phyloP scores from a whole-genome alignment of 2,797 vertebrate genomes.

The Ctenopoma multispine region DNA sequence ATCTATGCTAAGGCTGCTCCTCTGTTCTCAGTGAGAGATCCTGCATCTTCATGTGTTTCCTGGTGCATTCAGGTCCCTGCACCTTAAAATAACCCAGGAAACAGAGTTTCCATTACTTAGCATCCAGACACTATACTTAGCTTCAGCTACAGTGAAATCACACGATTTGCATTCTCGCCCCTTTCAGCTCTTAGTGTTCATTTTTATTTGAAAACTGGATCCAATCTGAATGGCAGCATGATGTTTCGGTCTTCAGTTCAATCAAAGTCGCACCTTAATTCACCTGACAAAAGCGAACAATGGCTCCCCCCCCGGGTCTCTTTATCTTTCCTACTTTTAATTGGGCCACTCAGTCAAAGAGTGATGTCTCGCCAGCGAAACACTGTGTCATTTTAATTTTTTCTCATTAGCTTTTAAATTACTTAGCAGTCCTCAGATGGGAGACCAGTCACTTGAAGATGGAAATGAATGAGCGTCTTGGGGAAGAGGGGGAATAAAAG shows the following conservation, averaged over 20 bases:
- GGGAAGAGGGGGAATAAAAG: neutral
- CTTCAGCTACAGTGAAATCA: neutral
- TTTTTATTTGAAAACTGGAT: conserved; percentile 1
- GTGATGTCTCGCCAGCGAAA: conserved; percentile 39
- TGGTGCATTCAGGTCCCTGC: too few species aligned
- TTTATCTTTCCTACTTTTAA: conserved; percentile 61
- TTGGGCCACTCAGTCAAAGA: conserved; percentile 63
- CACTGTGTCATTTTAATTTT: conserved; percentile 64
- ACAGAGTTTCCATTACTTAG: too few species aligned
- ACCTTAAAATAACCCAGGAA: too few species aligned
- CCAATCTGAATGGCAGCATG: neutral
- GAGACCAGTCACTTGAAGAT: conserved; percentile 23
- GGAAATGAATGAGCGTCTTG: conserved; percentile 33
- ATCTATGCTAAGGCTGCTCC: too few species aligned
- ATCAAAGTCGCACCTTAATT: conserved; percentile 43
- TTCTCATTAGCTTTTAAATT: conserved; percentile 66
- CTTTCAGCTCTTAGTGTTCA: neutral
- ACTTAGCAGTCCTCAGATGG: conserved; percentile 35
- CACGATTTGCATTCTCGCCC: too few species aligned
- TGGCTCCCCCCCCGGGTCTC: conserved; percentile 36
- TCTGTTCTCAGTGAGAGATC: too few species aligned
- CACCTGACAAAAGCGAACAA: conserved; percentile 47
- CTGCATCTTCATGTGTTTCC: too few species aligned
- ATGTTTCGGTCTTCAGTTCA: conserved; percentile 28
- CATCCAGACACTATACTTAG: neutral